Percentiles rank a stretch among this genome's conserved stretches.
These are phyloP conservation scores for Tylochromis polylepis DNA, from an alignment of 2,113 vertebrate genomes.

Conservation along the genomic window DNA sequence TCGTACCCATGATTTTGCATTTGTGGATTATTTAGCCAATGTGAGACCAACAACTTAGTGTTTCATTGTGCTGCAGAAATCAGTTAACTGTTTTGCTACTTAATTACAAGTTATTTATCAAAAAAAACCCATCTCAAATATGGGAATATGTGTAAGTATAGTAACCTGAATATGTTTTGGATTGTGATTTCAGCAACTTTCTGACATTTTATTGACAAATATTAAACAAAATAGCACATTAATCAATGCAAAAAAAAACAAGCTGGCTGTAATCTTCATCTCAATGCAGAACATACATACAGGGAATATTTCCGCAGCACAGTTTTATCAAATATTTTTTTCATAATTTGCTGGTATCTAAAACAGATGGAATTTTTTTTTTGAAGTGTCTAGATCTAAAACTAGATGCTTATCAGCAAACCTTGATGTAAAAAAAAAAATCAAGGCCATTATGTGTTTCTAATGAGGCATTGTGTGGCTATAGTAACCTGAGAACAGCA, in stretches of 20 bases:
- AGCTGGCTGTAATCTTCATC: fast-evolving
- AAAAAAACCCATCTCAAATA: not conserved
- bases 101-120: no score
- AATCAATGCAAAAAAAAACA: not conserved
- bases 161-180: fast-evolving
- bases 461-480: not conserved
- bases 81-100: not conserved
- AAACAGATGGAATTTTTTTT: not conserved
- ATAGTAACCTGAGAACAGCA: conserved; percentile 19
- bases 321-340: not conserved
- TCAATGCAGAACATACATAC: not conserved
- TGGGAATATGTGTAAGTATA: not conserved
- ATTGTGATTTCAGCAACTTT: not conserved
- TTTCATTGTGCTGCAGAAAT: not conserved
- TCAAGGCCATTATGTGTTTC: not conserved
- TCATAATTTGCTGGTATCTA: not conserved
- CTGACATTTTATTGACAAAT: not conserved
- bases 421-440: not conserved
- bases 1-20: not conserved
- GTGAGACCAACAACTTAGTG: not conserved
- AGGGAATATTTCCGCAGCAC: not conserved
- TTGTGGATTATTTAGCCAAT: not conserved
- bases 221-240: not conserved
- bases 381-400: not conserved
- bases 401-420: fast-evolving